Base-by-base conservation (phyloP, 2,113 vertebrate species). In the Sorex fumeus region DNA sequence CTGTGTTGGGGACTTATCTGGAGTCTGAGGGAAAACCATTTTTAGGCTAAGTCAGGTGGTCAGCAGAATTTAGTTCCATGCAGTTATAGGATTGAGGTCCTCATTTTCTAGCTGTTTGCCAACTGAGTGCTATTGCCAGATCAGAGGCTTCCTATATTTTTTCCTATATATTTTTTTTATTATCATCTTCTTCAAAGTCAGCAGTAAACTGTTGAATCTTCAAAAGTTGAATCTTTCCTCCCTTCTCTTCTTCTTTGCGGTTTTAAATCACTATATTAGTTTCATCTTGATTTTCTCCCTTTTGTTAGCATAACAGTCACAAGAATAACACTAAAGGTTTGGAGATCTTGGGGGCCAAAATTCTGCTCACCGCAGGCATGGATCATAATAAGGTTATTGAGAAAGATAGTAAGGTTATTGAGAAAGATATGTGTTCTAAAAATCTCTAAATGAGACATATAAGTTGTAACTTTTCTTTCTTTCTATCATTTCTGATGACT, bases 401-500 rank as follows among this genome's bases (percentile, higher is more conserved):
- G 40, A 40, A 40, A 40, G 40, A 40, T 7, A 40, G n/a, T 79
- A 72, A 76, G 36, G 47, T 81, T 28, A 18, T 34, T 53, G 18
- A 87, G 40, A 40, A 40, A 40, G 40, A 40, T 7, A 40, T 83
- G 47, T 74, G 19, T 25, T 15, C 30, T 66, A 30, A 90, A 57
- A 16, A 53, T 19, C 84, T 4, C 28, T 43, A 79, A 1, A 10
- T 91, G 66, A 93, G 60, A 83, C 1, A 74, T 8, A 34, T 70
- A 3, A 87, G 25, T n/a, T 77, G 36, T 84, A 57, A 96, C 57
- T 75, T 47, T 75, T 47, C 9, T 82, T 27, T 90, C 12, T 93
- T n/a, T 30, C 15, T 93, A 71, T 57, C 43, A 96, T 91, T 94
- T n/a, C 97, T 99, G 99, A 99, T 99, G 98, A 99, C 98, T 70